A percentile compares a stretch with the other conserved stretches of the same genome.
Evolutionary conservation across 2,113 vertebrate genomes (phyloP).

Genomic region (Corvus moneduloides): DNA sequence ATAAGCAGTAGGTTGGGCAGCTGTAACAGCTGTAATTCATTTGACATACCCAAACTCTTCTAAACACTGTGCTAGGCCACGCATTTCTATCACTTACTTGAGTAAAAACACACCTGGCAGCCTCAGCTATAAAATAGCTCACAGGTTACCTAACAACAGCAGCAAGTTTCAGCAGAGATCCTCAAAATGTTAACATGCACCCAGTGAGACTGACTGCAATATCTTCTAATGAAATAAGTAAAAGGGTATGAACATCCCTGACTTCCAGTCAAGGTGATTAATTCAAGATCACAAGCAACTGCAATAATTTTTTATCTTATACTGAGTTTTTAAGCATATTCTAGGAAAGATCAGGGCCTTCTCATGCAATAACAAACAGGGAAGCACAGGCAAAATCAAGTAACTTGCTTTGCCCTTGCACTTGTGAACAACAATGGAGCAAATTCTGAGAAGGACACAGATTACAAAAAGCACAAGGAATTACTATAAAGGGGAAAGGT

Average conservation of each 20-base stretch:
- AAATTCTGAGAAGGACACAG: neutral
- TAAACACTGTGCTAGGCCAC: neutral
- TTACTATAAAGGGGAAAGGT: neutral
- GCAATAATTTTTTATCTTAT: neutral
- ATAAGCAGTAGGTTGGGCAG: neutral
- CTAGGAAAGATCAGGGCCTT: neutral
- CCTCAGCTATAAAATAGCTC: neutral
- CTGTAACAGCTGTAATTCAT: neutral
- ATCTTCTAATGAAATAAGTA: neutral
- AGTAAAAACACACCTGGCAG: neutral
- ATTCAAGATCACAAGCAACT: neutral
- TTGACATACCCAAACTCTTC: neutral
- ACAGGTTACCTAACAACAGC: neutral
- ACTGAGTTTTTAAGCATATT: neutral
- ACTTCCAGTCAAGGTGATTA: neutral
- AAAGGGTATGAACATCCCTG: neutral
- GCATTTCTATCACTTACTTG: neutral
- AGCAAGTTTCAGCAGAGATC: conserved; percentile 4
- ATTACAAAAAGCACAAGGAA: neutral
- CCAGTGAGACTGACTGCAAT: neutral
- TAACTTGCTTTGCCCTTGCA: neutral
- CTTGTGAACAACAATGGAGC: neutral
- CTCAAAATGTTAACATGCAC: neutral
- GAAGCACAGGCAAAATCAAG: neutral
- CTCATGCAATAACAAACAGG: neutral